Evolutionary conservation across 2,113 vertebrate species (phyloP), one percentile per base, ranked within the genome.

Genomic region (Ploceus nigricollis): DNA sequence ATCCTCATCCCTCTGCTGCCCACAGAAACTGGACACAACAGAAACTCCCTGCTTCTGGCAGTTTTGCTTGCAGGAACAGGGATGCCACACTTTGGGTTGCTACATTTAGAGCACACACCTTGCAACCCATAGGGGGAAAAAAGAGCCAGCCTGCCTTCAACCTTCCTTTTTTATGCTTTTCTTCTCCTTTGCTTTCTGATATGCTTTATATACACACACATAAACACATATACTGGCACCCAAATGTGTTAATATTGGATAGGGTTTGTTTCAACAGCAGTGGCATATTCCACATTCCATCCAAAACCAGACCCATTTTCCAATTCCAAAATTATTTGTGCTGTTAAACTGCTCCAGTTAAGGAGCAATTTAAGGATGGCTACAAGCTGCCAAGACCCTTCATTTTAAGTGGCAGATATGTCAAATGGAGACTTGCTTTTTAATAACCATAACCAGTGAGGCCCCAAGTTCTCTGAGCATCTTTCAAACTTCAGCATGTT

Each of bases 21-120:
- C 86, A 93, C 75, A 92, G 91, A 92, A 96, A 90, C 86, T 16
- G 37, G 66, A 69, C 44, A 8, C 18, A 30, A 31, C 20, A 48
- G 15, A 65, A 66, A 22, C 12, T 35, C 5, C 13, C 68, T 68
- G 48, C 80, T 47, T 30, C 37, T 25, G 39, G 72, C 81, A 91
- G 56, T 47, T 94, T 27, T 82, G 66, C 28, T 58, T n/a, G 40
- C 68, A 90, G 91, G 83, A 88, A 76, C 13, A 24, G 20, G 51
- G 79, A 75, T 54, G 73, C 18, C 10, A 4, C 73, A 72, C 37
- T 63, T 53, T 24, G 58, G 20, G 48, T 8, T 44, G 27, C 33
- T 76, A n/a, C 30, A 76, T 63, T 83, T 91, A 86, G 12, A 90
- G 56, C 25, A 60, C 23, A 51, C 65, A 39, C 35, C 68, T 80